Base-by-base conservation (phyloP, 2,888 invertebrate genomes). In the Parnassius smintheus region DNA sequence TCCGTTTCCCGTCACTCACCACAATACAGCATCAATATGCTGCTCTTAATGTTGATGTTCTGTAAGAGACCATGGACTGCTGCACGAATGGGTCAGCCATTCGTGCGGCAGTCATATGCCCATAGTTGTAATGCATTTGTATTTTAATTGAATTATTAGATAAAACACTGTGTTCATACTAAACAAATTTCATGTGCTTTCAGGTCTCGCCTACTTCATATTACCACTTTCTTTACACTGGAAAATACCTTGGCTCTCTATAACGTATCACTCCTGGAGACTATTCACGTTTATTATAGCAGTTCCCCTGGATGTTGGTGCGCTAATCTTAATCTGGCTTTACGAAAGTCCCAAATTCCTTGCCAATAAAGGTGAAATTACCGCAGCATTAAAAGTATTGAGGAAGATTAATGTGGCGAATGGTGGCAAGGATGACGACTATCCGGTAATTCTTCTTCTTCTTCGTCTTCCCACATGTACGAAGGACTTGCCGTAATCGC, bases 341-440 rank as follows among this genome's bases (percentile, higher is more conserved):
- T 94, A 96, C 0, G 96, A 96, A 78, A 96, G 95, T 70, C 96
- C 96, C 0, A 95, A 95, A 78, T 96, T 94, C 75, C 83, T 94
- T 61, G 89, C 95, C 8, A 92, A 94, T 25, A 93, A 92, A 66
- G 94, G 94, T 0, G 83, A 92, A 61, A 80, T 83, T 2, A 83
- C 89, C 0, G 86, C 93, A 66, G 94, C 96, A 0, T 70, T 96
- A 59, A 70, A 75, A 2, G 77, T 85, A 8, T 65, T 88, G 62
- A 72, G 62, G 58, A 71, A 62, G 9, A 85, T 87, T 12, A 77
- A 79, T 65, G 65, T 69, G 50, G 65, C 66, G 0, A 86, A 85
- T 71, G 76, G 78, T 2, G 83, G 83, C 0, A 74, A 66, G 7
- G 74, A 65, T 4, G 71, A 67, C 1, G 72, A 76, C 2, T 86